Conservation (phyloP, 2,797 vertebrate genomes). For the Falco cherrug region DNA sequence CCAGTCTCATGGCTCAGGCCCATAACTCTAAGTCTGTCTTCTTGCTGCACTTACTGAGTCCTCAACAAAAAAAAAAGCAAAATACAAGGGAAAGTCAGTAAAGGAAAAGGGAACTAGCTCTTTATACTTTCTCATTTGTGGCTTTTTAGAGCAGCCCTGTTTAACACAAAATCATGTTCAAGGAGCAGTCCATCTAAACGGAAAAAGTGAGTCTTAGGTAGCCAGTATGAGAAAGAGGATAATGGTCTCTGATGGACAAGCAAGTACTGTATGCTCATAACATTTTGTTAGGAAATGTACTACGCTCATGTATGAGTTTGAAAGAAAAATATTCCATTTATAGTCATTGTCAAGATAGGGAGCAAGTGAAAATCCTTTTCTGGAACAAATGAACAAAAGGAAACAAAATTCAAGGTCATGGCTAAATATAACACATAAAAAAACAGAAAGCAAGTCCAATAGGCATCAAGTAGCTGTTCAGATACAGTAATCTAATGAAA, state of each 20-base stretch:
- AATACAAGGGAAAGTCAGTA: no score
- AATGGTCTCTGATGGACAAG: not conserved
- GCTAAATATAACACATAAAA: not conserved
- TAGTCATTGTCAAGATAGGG: not conserved
- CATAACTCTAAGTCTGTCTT: not conserved
- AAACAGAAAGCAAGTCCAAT: not conserved
- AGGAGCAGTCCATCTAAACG: not conserved
- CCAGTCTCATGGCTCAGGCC: not conserved
- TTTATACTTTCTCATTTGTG: not conserved
- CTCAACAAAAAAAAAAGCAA: not conserved
- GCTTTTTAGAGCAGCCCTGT: not conserved
- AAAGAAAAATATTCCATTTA: not conserved
- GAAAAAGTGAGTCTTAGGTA: not conserved
- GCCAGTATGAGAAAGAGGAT: not conserved
- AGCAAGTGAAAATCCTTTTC: not conserved
- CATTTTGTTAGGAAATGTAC: not conserved
- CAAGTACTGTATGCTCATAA: not conserved
- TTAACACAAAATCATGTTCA: accelerated
- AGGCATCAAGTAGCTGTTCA: not conserved
- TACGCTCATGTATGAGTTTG: not conserved
- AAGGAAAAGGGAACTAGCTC: not conserved
- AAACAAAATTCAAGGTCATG: not conserved
- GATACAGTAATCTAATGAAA: not conserved
- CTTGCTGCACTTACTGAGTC: not conserved
- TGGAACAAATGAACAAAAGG: not conserved